phyloP scores from a whole-genome alignment of 1,140 invertebrate genomes.

The Aleiodes sp. region DNA sequence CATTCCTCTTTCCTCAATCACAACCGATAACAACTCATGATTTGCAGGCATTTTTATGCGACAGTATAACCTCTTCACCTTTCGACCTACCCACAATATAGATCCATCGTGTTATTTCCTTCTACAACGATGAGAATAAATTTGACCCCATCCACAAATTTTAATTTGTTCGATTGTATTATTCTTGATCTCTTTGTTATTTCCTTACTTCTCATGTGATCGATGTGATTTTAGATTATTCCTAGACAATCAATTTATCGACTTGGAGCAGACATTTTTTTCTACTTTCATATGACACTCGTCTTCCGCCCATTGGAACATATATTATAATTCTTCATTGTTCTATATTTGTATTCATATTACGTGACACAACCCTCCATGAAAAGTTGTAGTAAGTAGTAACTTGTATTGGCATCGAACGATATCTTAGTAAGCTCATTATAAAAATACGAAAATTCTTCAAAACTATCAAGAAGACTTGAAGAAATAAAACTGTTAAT shows the following conservation, averaged over 20 bases:
- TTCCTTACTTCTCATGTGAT: background rate
- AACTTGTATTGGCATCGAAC: no score
- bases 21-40: background rate
- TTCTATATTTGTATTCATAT: no score
- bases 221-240: background rate
- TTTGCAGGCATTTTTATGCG: no score
- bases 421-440: no score
- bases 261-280: background rate
- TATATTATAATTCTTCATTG: no score
- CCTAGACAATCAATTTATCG: background rate
- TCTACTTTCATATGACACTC: background rate
- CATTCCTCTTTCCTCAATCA: no score
- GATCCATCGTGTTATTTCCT: constrained; percentile 11
- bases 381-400: no score
- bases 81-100: constrained; percentile 22
- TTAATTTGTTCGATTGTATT: constrained; percentile 15
- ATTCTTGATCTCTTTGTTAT: background rate
- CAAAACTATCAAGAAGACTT: no score
- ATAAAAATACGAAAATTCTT: no score
- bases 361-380: no score
- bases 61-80: constrained; percentile 34
- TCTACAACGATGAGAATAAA: constrained; percentile 7
- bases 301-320: no score
- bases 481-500: no score
- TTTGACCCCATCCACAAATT: constrained; percentile 11